Conservation (phyloP, 2,888 invertebrate genomes). For the Pseudanteris insignis region DNA sequence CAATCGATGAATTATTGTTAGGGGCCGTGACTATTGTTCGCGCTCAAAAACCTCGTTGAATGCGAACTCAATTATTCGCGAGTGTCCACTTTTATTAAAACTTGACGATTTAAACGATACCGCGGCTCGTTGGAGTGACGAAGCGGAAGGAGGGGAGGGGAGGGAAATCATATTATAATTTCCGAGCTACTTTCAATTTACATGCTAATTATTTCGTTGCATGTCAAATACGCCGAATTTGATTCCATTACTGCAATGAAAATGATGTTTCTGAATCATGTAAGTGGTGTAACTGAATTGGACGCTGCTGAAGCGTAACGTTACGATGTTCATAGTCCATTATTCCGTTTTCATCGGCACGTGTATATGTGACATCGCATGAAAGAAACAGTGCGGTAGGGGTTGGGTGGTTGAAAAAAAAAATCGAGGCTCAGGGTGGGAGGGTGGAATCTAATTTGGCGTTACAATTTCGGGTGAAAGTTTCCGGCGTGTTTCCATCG, state of each 20-base stretch:
- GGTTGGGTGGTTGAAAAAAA: too few relatives aligned
- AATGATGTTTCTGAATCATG: too few relatives aligned
- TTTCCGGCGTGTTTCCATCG: conserved; percentile 7
- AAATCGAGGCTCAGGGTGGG: too few relatives aligned
- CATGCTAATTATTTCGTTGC: conserved; percentile 40
- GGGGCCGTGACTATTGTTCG: conserved; percentile 6
- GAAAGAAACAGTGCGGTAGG: too few relatives aligned
- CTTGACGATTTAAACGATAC: conserved; percentile 41
- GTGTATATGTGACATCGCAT: too few relatives aligned
- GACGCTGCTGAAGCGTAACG: too few relatives aligned
- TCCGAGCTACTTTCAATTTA: conserved; percentile 39
- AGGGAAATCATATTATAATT: conserved; percentile 41
- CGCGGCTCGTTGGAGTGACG: conserved; percentile 8
- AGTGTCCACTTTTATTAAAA: conserved; percentile 39
- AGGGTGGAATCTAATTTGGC: conserved; percentile 15
- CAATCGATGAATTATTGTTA: too few relatives aligned
- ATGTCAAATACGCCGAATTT: conserved; percentile 18
- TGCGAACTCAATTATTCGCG: conserved; percentile 28
- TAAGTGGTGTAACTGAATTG: too few relatives aligned
- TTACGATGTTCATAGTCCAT: too few relatives aligned
- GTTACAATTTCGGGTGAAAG: conserved; percentile 6
- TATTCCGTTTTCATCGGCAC: too few relatives aligned
- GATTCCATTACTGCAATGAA: too few relatives aligned
- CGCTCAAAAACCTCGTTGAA: conserved; percentile 24
- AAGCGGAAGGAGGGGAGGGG: too few relatives aligned